These are phyloP conservation scores for Podiceps cristatus DNA, from an alignment of 2,113 vertebrate genomes.

Conservation along the genomic window DNA sequence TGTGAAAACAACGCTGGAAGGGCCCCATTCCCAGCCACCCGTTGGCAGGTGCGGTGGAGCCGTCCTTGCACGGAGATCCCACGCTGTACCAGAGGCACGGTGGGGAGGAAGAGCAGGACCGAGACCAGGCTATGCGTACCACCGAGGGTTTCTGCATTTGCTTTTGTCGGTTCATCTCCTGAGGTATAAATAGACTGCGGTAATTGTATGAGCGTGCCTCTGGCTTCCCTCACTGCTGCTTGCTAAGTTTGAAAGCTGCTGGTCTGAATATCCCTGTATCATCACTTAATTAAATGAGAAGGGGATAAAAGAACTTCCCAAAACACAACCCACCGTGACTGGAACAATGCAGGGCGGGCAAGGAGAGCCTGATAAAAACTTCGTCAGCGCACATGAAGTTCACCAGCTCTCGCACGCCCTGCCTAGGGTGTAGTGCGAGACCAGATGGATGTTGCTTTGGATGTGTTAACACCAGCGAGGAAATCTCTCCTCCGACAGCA, in stretches of 20 bases:
- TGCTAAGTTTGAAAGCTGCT: background rate
- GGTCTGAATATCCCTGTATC: too few species aligned
- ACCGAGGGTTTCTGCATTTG: rapidly evolving
- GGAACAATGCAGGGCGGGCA: background rate
- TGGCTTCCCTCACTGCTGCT: background rate
- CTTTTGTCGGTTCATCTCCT: background rate
- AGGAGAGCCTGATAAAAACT: background rate
- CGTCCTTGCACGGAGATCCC: background rate
- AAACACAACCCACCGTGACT: rapidly evolving
- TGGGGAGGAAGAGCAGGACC: background rate
- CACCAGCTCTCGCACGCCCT: background rate
- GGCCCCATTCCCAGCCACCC: rapidly evolving
- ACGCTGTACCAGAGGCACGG: rapidly evolving
- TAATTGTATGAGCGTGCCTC: rapidly evolving
- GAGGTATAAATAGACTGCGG: rapidly evolving
- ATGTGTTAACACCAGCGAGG: background rate
- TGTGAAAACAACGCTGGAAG: rapidly evolving
- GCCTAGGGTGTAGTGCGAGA: rapidly evolving
- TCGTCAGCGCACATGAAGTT: rapidly evolving
- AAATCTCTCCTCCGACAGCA: background rate
- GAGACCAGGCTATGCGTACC: rapidly evolving
- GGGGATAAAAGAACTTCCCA: background rate
- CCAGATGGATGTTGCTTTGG: background rate
- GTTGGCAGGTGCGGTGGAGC: background rate
- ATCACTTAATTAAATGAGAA: background rate